phyloP scores from a whole-genome alignment of 2,888 invertebrate genomes.

The Himalopsyche anomala region DNA sequence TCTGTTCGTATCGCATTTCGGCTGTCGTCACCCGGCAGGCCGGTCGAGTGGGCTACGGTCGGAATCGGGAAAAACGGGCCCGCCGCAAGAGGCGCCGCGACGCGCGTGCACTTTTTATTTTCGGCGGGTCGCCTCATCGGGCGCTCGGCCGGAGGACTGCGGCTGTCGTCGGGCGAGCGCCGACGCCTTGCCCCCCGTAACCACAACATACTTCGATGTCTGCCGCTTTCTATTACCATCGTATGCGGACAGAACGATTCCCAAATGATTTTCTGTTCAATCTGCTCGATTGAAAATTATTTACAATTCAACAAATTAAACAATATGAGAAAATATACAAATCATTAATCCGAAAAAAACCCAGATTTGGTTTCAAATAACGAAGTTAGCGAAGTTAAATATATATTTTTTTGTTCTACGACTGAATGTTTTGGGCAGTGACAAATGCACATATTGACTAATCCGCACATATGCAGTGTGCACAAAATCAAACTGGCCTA shows the following conservation, averaged over 20 bases:
- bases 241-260: background rate
- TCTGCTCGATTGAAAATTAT: too few species aligned
- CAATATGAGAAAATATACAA: too few species aligned
- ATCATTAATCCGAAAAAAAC: too few species aligned
- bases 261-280: too few species aligned
- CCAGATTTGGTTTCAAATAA: too few species aligned
- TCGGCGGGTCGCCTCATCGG: constrained; percentile 27
- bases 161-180: constrained; percentile 33
- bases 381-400: too few species aligned
- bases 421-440: too few species aligned
- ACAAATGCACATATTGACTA: too few species aligned
- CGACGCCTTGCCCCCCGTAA: constrained; percentile 14
- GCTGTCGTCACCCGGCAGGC: constrained; percentile 15
- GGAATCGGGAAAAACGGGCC: constrained; percentile 13
- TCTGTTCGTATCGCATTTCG: constrained; percentile 17
- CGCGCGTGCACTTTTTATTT: constrained; percentile 39
- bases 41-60: constrained; percentile 24
- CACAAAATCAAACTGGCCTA: too few species aligned
- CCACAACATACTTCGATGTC: background rate
- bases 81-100: constrained; percentile 10
- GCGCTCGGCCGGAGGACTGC: constrained; percentile 18
- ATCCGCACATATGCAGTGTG: too few species aligned
- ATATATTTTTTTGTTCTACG: too few species aligned
- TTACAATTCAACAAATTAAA: too few species aligned
- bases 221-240: background rate